Base-by-base conservation (phyloP, 2,113 vertebrate species). In the Catharus fuscescens region DNA sequence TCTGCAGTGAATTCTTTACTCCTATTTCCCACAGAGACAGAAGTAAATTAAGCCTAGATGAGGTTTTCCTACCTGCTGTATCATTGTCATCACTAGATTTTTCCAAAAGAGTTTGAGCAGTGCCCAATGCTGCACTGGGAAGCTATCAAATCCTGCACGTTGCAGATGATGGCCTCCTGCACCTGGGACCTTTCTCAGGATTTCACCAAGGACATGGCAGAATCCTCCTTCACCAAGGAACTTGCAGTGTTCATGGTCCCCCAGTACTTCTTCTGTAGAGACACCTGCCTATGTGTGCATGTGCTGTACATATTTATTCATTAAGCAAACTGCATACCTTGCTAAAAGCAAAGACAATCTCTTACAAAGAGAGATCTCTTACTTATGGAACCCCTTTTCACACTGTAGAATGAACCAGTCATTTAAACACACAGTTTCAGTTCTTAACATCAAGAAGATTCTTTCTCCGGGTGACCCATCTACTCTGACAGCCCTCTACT, bases 391-490 rank as follows among this genome's bases (percentile, higher is more conserved):
- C 4, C 13, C 17, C 80, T 90, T 83, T 73, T 52, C 62, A 32
- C 17, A 2, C 3, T 79, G 25, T 61, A 50, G 74, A 78, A 78
- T 32, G 53, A 95, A 69, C 16, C 29, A 82, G 36, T 14, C 28
- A 57, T 84, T 88, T 90, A 57, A 85, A 62, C 48, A 80, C 60
- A 32, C 19, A 38, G 14, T 57, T 76, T 90, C 47, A 52, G 36
- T 1, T 69, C 45, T 53, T 74, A 95, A 48, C 50, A 56, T 54
- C 92, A 93, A 90, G 79, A 59, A 90, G 59, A 52, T 84, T 64
- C 59, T 93, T 94, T 93, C 25, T 81, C 23, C 72, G 56, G 14
- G 36, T 52, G 72, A 66, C 47, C 64, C 90, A 88, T 92, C 86
- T 96, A 64, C 93, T 93, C 62, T 83, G 42, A 59, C 36, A 73